phyloP scores from a whole-genome alignment of 2,888 invertebrate species.

The Drosophila aldrichi region DNA sequence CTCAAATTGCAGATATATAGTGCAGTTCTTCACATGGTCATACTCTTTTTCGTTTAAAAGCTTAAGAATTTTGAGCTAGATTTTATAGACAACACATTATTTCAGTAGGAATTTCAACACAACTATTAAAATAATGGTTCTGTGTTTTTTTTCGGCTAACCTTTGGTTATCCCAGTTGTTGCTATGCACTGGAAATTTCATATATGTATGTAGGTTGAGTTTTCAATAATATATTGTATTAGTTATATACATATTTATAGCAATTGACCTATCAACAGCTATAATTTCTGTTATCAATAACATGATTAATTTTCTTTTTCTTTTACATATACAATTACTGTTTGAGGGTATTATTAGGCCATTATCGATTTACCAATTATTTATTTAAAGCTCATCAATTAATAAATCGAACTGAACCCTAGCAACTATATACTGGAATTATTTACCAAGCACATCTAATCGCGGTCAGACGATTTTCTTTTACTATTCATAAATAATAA shows the following conservation, averaged over 20 bases:
- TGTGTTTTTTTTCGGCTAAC: too few species aligned
- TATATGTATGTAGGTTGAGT: too few species aligned
- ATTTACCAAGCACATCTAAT: neutral
- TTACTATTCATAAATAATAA: neutral
- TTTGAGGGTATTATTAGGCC: constrained; percentile 2
- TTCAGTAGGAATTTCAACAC: too few species aligned
- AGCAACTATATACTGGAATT: constrained; percentile 1
- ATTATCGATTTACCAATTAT: constrained; percentile 30
- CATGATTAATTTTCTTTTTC: constrained; percentile 12
- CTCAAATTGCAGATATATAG: neutral
- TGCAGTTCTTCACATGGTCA: neutral
- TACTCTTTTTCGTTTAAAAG: too few species aligned
- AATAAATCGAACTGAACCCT: constrained; percentile 3
- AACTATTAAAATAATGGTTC: neutral
- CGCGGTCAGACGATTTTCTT: neutral
- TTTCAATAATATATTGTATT: neutral
- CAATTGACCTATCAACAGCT: neutral
- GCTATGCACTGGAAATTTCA: neutral
- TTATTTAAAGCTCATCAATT: constrained; percentile 21
- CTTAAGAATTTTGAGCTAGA: neutral
- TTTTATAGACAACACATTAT: neutral
- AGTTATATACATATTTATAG: neutral
- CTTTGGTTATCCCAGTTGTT: neutral
- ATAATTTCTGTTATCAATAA: constrained; percentile 38
- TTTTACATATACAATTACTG: constrained; percentile 8